A percentile compares a stretch with the other conserved stretches of the same genome.
phyloP scores from a whole-genome alignment of 2,888 invertebrate species.

The Diploptera punctata region DNA sequence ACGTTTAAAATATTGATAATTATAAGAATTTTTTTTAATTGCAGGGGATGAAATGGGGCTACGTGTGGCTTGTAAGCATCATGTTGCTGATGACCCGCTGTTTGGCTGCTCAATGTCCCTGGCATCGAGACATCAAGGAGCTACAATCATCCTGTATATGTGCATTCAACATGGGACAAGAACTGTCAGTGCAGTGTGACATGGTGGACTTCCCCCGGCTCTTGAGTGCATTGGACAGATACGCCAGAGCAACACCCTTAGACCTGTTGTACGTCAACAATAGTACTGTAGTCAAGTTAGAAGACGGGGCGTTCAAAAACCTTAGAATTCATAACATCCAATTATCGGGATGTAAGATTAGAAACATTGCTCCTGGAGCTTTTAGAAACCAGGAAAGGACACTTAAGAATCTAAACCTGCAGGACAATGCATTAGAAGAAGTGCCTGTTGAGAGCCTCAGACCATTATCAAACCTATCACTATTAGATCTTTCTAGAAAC shows the following conservation, averaged over 20 bases:
- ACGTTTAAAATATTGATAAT: no score
- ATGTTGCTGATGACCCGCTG: neutral
- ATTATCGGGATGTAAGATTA: conserved; percentile 82
- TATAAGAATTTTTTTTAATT: neutral
- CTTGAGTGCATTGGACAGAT: conserved; percentile 74
- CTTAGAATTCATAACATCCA: conserved; percentile 82
- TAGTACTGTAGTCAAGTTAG: conserved; percentile 73
- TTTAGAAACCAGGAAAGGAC: conserved; percentile 84
- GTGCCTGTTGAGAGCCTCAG: conserved; percentile 78
- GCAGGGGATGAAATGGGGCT: neutral
- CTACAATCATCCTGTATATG: conserved; percentile 82
- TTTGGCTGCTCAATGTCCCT: conserved; percentile 67
- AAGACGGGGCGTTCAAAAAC: conserved; percentile 71
- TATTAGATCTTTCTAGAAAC: conserved; percentile 87
- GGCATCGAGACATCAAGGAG: conserved; percentile 76
- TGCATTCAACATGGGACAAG: conserved; percentile 83
- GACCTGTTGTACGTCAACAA: conserved; percentile 90
- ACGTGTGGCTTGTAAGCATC: conserved; percentile 11
- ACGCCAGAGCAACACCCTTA: conserved; percentile 70
- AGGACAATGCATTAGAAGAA: conserved; percentile 78
- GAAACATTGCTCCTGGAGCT: conserved; percentile 71
- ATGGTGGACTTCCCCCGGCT: conserved; percentile 82
- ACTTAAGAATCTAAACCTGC: conserved; percentile 81
- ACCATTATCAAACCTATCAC: conserved; percentile 71
- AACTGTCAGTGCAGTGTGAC: conserved; percentile 89